Base-by-base conservation (phyloP, 1,140 invertebrate genomes). In the Argopecten irradians region DNA sequence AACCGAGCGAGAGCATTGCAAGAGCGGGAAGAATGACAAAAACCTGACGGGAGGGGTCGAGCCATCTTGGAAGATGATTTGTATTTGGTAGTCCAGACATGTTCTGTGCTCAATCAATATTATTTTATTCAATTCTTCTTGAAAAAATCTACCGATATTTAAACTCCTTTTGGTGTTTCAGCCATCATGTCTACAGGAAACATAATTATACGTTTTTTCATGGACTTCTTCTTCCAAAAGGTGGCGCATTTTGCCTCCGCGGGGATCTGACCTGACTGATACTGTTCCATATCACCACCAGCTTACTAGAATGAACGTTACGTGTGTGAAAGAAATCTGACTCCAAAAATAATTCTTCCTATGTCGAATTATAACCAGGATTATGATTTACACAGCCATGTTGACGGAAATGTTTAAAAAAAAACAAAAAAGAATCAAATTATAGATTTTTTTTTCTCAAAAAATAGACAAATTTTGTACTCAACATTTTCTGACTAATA, bases 91-190 rank as follows among this genome's bases (percentile, higher is more conserved):
- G 55, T 71, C 55, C 55, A 71, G n/a, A 71, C 55, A 71, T 71
- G 55, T 71, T 8, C 55, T 71, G n/a, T 71, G 55, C 55, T n/a
- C 55, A 71, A 71, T 71, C 55, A 71, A 71, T 71, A 71, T 28
- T 71, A 71, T 71, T 71, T 71, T 71, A 71, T 71, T 71, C 55
- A 71, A 71, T 71, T 71, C 55, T 71, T 71, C 55, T 28, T 28
- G 22, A 71, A 71, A 71, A 46, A 71, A 71, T 71, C 22, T 71
- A 71, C 55, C 55, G 55, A 71, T 71, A 71, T 71, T 71, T 71
- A 71, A 71, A 71, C n/a, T 71, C 55, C 55, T 71, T 28, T 22
- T n/a, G 22, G 55, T 71, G 55, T 28, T n/a, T 22, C 55, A 71
- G 55, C 8, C 55, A 71, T 28, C 22, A n/a, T 11, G 55, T 71